Evolutionary conservation across 2,113 vertebrate genomes (phyloP).

Genomic region (Telmatochromis sp.): DNA sequence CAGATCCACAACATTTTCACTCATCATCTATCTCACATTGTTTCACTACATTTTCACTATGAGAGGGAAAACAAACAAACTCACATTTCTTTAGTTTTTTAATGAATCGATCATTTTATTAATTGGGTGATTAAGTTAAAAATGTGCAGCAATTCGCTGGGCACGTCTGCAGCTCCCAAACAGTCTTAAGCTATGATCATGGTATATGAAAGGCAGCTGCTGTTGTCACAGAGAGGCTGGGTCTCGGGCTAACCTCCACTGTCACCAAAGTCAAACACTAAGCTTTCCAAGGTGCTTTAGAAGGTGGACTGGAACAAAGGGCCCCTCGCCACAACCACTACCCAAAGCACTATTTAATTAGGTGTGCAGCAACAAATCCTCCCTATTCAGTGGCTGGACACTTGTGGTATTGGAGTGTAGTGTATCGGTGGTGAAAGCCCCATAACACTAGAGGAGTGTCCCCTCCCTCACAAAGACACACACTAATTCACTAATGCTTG

Average conservation of each 20-base stretch:
- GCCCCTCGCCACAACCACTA: conserved; percentile 16
- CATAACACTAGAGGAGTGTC: conserved; percentile 59
- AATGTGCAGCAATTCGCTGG: background rate
- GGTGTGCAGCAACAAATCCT: conserved; percentile 64
- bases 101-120: background rate
- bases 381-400: conserved; percentile 54
- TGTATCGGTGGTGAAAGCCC: conserved; percentile 43
- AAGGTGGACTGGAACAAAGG: conserved; percentile 55
- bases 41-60: background rate
- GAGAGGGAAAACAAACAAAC: background rate
- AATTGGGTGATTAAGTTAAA: background rate
- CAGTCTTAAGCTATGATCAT: background rate
- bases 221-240: background rate
- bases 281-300: conserved; percentile 38
- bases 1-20: conserved; percentile 8
- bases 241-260: background rate
- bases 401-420: conserved; percentile 59
- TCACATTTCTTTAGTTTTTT: background rate
- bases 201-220: background rate
- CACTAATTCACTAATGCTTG: conserved; percentile 55
- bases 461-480: conserved; percentile 51
- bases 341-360: conserved; percentile 64
- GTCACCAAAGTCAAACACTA: conserved; percentile 35
- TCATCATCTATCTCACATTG: background rate
- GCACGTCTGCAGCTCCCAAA: background rate